phyloP scores from a whole-genome alignment of 2,113 vertebrate species.

The Phaethornis superciliosus region DNA sequence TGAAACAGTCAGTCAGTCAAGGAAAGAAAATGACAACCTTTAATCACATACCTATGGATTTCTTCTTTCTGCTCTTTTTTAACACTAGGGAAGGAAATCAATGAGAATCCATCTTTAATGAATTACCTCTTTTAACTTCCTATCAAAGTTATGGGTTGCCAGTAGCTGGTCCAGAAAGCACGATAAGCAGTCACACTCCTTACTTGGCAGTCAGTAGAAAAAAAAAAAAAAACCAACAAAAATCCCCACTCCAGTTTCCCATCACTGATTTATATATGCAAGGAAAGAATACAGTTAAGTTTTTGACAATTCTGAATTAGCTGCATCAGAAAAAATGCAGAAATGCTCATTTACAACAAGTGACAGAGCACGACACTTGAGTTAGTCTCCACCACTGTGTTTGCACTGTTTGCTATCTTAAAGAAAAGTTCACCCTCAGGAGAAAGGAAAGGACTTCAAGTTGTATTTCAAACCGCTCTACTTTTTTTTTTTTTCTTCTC shows the following conservation, averaged over 20 bases:
- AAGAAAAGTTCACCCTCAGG: background rate
- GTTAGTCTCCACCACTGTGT: background rate
- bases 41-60: background rate
- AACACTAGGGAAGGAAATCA: background rate
- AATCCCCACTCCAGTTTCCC: background rate
- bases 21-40: background rate
- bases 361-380: rapidly evolving
- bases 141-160: background rate
- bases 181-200: background rate
- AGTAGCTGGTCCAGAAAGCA: background rate
- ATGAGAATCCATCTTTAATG: background rate
- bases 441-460: background rate
- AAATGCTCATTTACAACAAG: background rate
- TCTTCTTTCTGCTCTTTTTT: background rate
- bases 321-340: background rate
- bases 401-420: background rate
- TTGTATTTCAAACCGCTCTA: background rate
- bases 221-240: too few relatives aligned
- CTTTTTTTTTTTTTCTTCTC: rapidly evolving
- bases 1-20: background rate
- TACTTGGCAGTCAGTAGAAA: background rate
- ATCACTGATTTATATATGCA: background rate
- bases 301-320: background rate
- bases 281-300: background rate
- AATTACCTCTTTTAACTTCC: background rate